Base-by-base conservation (phyloP, 1,140 invertebrate species). In the Globodera ellingtonae region DNA sequence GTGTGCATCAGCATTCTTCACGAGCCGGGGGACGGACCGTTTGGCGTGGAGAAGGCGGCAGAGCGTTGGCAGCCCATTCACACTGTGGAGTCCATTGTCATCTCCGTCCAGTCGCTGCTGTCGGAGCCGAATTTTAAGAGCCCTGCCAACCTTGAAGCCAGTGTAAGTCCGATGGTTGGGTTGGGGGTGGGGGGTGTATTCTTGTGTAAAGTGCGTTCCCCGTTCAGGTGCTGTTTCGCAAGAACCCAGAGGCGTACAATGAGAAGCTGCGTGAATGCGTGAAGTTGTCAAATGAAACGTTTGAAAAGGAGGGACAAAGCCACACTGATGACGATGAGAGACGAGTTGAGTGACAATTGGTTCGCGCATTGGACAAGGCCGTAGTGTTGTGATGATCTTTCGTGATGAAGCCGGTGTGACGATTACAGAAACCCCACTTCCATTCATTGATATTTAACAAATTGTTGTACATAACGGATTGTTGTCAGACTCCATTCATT, bases 11-110 rank as follows among this genome's bases (percentile, higher is more conserved):
- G 73, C 50, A 75, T 75, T 35, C 46, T 75, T 15, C 73, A 75
- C 18, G 13, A 46, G 46, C 73, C 73, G 5, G 73, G 73, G 6
- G 24, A 75, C 18, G 73, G 65, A 18, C 46, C 35, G 8, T 46
- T 75, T 56, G 65, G 47, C n/a, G 48, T 56, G 44, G 73, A 75
- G 73, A 18, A 35, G 3, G 47, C 73, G 15, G 4, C 73, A 6
- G 73, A 75, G 46, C 73, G 73, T 56, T 75, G 73, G 73, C 56
- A 75, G 13, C 73, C 73, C n/a, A n/a, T 65, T n/a, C 73, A 75
- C 15, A 65, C 56, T 15, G 73, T 75, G 15, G 56, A 65, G 35
- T 62, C 56, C 65, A 75, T 75, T 21, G 24, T 75, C 6, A 56
- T 75, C n/a, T 75, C 73, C 7, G 73, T 75, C 56, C 56, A 62